Evolutionary conservation across 2,797 vertebrate genomes (phyloP).

Genomic region (Podarcis siculus): DNA sequence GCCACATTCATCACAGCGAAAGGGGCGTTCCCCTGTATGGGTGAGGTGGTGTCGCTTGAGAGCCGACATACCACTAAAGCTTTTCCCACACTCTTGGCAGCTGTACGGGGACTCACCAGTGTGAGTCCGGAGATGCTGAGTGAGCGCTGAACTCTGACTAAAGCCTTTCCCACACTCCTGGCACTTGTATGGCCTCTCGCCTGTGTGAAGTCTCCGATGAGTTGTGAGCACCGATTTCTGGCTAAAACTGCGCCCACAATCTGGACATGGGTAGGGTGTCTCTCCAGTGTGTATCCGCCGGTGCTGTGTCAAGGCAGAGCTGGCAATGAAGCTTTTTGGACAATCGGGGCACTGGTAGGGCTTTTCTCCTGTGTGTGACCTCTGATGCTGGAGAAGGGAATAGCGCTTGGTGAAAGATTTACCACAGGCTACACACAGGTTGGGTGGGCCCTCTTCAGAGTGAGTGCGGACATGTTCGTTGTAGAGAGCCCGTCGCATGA

Average conservation of each 20-base stretch:
- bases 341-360: constrained; percentile 18
- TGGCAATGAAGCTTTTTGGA: constrained; percentile 32
- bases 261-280: constrained; percentile 13
- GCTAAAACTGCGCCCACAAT: constrained; percentile 31
- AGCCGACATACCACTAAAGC: constrained; percentile 18
- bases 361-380: constrained; percentile 15
- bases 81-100: constrained; percentile 18
- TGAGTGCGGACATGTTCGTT: not conserved
- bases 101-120: constrained; percentile 9
- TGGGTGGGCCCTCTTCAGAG: not conserved
- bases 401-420: constrained; percentile 31
- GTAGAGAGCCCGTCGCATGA: not conserved
- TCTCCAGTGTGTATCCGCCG: constrained; percentile 23
- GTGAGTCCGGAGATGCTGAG: constrained; percentile 21
- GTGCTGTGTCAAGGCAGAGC: constrained; percentile 25
- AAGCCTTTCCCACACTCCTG: constrained; percentile 13
- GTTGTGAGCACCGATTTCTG: constrained; percentile 29
- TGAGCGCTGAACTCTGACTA: constrained; percentile 20
- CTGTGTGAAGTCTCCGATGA: constrained; percentile 15
- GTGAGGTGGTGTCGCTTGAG: constrained; percentile 22
- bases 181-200: constrained; percentile 20
- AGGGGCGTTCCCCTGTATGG: constrained; percentile 23
- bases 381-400: constrained; percentile 32
- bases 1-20: constrained; percentile 1
- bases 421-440: not conserved